A percentile compares a stretch with the other conserved stretches of the same genome.
Conservation (phyloP, 2,113 vertebrate species). For the Pontoporia blainvillei region DNA sequence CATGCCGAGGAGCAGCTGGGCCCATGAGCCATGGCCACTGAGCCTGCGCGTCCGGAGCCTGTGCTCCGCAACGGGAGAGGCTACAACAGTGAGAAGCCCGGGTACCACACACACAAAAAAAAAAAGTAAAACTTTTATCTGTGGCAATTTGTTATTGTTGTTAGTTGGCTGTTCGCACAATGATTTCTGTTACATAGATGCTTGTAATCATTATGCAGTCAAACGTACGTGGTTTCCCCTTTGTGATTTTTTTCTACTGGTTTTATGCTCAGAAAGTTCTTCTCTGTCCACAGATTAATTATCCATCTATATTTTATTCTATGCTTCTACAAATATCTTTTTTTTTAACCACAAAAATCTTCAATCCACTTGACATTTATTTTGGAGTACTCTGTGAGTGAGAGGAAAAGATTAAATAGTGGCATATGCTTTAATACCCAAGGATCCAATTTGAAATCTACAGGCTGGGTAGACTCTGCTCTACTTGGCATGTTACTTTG, state of each 20-base stretch:
- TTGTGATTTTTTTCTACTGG: not conserved
- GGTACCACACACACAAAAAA: not conserved
- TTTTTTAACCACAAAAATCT: not conserved
- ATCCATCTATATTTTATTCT: not conserved
- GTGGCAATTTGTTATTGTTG: not conserved
- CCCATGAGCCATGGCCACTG: too few relatives aligned
- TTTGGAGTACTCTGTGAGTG: not conserved
- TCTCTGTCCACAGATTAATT: not conserved
- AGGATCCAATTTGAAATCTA: not conserved
- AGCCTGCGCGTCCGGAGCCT: too few relatives aligned
- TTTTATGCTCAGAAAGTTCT: constrained; percentile 13
- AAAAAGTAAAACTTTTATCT: not conserved
- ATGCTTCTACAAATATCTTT: not conserved
- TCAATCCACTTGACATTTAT: not conserved
- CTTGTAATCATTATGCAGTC: not conserved
- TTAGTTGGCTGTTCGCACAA: not conserved
- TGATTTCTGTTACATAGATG: not conserved
- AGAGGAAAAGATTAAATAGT: not conserved
- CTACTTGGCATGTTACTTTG: not conserved
- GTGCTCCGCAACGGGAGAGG: too few relatives aligned
- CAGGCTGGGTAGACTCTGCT: not conserved
- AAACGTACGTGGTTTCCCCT: not conserved
- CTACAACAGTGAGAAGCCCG: too few relatives aligned
- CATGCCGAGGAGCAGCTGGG: too few relatives aligned
- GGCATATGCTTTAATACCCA: not conserved